Percentiles rank a stretch among this genome's conserved stretches.
phyloP scores from a whole-genome alignment of 2,888 invertebrate genomes.

The Cyrtodaria siliqua region DNA sequence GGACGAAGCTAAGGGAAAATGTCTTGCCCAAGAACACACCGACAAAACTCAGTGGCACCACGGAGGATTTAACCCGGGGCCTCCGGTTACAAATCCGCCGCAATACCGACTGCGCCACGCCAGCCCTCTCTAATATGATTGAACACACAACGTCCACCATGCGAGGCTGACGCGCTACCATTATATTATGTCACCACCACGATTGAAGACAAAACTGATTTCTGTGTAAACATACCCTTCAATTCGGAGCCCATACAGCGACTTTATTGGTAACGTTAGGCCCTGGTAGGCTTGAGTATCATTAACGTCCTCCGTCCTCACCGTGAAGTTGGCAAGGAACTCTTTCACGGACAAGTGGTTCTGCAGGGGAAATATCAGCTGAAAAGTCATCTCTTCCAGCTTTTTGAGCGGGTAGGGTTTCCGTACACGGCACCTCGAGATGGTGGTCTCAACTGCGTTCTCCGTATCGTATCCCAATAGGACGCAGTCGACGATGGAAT shows the following conservation, averaged over 20 bases:
- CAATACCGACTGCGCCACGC: too few relatives aligned
- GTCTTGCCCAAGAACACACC: too few relatives aligned
- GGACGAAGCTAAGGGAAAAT: too few relatives aligned
- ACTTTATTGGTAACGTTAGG: conserved; percentile 39
- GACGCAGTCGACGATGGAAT: conserved; percentile 51
- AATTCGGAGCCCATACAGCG: conserved; percentile 45
- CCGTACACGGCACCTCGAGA: conserved; percentile 44
- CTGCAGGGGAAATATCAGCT: conserved; percentile 46
- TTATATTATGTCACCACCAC: too few relatives aligned
- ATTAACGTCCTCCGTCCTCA: conserved; percentile 46
- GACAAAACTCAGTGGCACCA: too few relatives aligned
- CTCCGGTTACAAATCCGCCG: too few relatives aligned
- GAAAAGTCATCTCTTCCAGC: conserved; percentile 48
- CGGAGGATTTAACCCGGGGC: too few relatives aligned
- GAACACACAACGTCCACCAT: too few relatives aligned
- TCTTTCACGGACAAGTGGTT: conserved; percentile 35
- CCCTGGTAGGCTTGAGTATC: conserved; percentile 14
- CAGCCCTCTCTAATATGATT: too few relatives aligned
- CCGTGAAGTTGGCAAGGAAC: conserved; percentile 49
- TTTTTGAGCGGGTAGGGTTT: conserved; percentile 55
- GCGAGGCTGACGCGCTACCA: too few relatives aligned
- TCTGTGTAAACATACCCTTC: conserved; percentile 42
- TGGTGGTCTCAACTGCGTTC: conserved; percentile 6
- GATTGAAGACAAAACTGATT: too few relatives aligned
- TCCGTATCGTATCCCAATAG: conserved; percentile 18